Evolutionary conservation across 2,797 vertebrate genomes (phyloP).

Genomic region (Astyanax mexicanus): DNA sequence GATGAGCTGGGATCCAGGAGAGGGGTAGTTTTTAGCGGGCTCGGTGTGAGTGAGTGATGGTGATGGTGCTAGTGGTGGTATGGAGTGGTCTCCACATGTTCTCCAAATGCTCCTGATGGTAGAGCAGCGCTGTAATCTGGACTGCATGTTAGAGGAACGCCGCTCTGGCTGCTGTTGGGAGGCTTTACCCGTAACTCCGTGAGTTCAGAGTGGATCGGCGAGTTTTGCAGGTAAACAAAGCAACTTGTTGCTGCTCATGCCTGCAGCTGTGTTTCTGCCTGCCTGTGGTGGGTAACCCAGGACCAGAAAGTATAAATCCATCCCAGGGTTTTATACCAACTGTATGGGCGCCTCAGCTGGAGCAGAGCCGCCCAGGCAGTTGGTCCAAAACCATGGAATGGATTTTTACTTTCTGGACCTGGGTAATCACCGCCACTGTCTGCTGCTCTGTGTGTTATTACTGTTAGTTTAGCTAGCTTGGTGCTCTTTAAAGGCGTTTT

Average conservation of each 20-base stretch:
- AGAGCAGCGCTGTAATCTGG: background rate
- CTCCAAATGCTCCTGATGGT: background rate
- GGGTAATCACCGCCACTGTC: no score
- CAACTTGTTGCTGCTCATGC: background rate
- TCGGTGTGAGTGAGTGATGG: background rate
- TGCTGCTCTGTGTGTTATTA: no score
- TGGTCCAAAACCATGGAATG: no score
- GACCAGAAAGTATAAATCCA: no score
- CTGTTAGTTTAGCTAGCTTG: no score
- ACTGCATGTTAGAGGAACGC: background rate
- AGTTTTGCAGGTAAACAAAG: constrained; percentile 14
- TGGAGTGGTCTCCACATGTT: background rate
- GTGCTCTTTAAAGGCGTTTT: background rate
- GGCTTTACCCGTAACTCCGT: background rate
- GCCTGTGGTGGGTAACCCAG: no score
- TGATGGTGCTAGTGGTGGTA: background rate
- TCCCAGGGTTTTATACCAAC: no score
- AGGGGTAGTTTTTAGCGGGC: constrained; percentile 19
- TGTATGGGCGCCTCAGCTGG: no score
- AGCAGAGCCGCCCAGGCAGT: no score
- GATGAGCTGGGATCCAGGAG: constrained; percentile 43
- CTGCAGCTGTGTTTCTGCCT: background rate
- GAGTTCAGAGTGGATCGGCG: no score
- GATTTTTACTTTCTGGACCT: no score
- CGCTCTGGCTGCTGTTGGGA: background rate